phyloP scores from a whole-genome alignment of 2,888 invertebrate species.

The Xanthia togata region DNA sequence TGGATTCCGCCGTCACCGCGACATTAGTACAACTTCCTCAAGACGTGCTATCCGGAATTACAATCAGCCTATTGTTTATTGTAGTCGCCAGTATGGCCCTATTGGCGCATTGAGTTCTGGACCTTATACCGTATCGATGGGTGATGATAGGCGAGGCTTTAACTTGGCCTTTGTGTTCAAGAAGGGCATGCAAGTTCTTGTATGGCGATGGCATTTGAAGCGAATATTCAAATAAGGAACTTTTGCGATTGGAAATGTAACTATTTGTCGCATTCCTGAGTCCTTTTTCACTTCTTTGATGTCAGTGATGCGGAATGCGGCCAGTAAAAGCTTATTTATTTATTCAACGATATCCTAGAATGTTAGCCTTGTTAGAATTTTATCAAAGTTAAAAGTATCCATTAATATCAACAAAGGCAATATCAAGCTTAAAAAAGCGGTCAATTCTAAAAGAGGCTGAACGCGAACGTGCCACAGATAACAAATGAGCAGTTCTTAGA shows the following conservation, averaged over 20 bases:
- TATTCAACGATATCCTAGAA: conserved; percentile 29
- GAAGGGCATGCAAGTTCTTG: conserved; percentile 35
- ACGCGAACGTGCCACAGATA: conserved; percentile 67
- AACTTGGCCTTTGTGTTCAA: conserved; percentile 52
- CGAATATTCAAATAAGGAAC: conserved; percentile 38
- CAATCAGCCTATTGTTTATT: conserved; percentile 79
- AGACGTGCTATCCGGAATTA: conserved; percentile 79
- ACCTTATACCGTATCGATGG: conserved; percentile 61
- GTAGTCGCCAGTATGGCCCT: conserved; percentile 60
- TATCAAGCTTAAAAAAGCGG: conserved; percentile 25
- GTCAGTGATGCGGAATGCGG: conserved; percentile 12
- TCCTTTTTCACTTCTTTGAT: conserved; percentile 20
- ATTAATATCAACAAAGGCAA: conserved; percentile 30
- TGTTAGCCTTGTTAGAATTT: background rate
- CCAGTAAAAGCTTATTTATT: background rate
- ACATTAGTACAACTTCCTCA: conserved; percentile 82
- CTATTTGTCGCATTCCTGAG: conserved; percentile 34
- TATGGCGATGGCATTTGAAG: conserved; percentile 22
- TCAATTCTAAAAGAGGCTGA: conserved; percentile 41
- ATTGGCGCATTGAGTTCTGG: conserved; percentile 65
- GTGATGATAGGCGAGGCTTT: conserved; percentile 55
- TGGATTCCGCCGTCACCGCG: conserved; percentile 64
- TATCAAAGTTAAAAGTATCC: conserved; percentile 8
- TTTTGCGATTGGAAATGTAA: conserved; percentile 2
- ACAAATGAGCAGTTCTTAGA: conserved; percentile 60